These are phyloP conservation scores for Cyclopterus lumpus DNA, from an alignment of 2,797 vertebrate genomes.

Conservation along the genomic window DNA sequence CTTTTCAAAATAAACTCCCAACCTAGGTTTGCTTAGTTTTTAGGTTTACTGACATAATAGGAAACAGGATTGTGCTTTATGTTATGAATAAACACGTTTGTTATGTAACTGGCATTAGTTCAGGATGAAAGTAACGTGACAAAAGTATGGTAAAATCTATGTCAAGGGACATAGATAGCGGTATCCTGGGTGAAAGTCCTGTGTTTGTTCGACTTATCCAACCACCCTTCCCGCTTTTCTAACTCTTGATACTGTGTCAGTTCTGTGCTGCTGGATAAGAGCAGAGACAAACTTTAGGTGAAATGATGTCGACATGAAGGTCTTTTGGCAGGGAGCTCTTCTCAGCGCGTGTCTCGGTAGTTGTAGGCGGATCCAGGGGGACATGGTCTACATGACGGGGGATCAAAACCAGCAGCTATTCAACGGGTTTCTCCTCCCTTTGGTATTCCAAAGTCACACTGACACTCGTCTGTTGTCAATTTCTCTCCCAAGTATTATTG, in stretches of 20 bases:
- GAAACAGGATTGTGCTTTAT: background rate
- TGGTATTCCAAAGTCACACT: slow-evolving; percentile 32
- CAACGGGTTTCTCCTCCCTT: slow-evolving; percentile 48
- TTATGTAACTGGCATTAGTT: background rate
- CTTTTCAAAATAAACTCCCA: background rate
- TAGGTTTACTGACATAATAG: background rate
- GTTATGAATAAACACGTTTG: background rate
- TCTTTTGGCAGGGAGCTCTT: background rate
- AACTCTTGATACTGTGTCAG: too few species aligned
- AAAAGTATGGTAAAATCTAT: background rate
- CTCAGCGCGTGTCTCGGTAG: background rate
- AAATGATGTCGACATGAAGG: background rate
- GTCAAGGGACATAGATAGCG: background rate
- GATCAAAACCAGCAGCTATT: slow-evolving; percentile 72
- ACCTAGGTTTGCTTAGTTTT: background rate
- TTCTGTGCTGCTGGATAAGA: background rate
- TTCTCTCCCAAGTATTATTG: slow-evolving; percentile 66
- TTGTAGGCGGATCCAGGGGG: background rate
- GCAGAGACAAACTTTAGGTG: slow-evolving; percentile 21
- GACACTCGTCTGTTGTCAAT: slow-evolving; percentile 12
- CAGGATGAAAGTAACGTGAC: background rate
- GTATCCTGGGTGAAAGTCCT: background rate
- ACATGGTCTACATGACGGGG: slow-evolving; percentile 7
- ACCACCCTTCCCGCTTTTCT: background rate
- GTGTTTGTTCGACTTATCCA: background rate